Conservation (phyloP, 2,888 invertebrate genomes). For the Vannuccia rotundouncinata region DNA sequence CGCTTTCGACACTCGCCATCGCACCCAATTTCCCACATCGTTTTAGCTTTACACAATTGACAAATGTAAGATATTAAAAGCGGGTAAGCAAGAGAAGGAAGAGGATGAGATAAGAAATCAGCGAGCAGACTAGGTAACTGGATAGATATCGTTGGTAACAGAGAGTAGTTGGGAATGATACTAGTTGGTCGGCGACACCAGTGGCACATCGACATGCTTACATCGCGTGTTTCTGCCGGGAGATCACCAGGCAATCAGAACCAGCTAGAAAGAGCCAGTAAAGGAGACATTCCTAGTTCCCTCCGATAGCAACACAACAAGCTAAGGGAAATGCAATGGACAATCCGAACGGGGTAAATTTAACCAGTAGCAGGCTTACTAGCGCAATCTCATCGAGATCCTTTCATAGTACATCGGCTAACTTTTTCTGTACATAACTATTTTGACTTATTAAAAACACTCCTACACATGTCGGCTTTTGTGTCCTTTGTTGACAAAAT, state of each 20-base stretch:
- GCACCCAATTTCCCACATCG: too few relatives aligned
- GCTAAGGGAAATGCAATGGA: neutral
- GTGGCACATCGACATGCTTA: conserved; percentile 2
- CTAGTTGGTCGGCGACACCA: neutral
- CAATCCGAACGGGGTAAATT: neutral
- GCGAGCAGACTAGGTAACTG: neutral
- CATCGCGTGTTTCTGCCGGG: neutral
- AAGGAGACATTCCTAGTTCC: neutral
- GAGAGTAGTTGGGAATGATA: neutral
- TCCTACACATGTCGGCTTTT: neutral
- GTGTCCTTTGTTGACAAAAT: neutral
- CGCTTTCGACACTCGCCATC: too few relatives aligned
- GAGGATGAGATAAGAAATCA: neutral
- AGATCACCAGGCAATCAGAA: conserved; percentile 1
- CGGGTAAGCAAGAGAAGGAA: neutral
- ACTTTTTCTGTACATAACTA: neutral
- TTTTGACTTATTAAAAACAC: neutral
- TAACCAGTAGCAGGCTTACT: neutral
- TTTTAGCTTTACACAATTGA: too few relatives aligned
- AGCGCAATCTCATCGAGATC: neutral
- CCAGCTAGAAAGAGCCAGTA: neutral
- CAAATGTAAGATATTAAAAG: too few relatives aligned
- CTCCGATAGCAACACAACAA: neutral
- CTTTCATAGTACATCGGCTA: neutral
- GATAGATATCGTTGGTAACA: neutral